These are phyloP conservation scores for Leucania comma DNA, from an alignment of 2,888 invertebrate species.

Conservation along the genomic window DNA sequence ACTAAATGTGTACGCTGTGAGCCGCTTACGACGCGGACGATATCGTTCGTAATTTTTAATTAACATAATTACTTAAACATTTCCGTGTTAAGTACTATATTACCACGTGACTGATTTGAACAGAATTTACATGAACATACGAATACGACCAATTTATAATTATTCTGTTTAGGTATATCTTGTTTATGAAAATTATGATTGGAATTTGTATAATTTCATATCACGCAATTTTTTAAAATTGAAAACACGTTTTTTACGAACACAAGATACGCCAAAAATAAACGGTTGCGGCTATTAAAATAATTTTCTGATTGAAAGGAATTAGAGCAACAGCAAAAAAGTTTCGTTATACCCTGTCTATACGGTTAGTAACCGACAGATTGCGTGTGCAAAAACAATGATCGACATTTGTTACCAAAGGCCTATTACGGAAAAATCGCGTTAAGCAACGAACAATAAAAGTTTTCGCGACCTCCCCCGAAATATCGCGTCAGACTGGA, in stretches of 20 bases:
- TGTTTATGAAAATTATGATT: constrained; percentile 30
- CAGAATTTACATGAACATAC: constrained; percentile 33
- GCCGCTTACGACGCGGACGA: constrained; percentile 26
- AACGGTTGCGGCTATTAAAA: constrained; percentile 62
- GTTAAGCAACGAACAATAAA: constrained; percentile 78
- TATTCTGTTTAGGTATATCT: constrained; percentile 29
- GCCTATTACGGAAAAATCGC: constrained; percentile 78
- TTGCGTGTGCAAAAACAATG: constrained; percentile 85
- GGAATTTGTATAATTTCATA: constrained; percentile 22
- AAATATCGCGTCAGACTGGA: constrained; percentile 68
- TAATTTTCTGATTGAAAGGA: constrained; percentile 74
- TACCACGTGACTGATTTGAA: constrained; percentile 47
- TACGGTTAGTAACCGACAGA: constrained; percentile 76
- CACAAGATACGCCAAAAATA: constrained; percentile 35
- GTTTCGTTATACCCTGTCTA: constrained; percentile 69
- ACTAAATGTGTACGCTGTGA: constrained; percentile 18
- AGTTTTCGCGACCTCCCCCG: constrained; percentile 72
- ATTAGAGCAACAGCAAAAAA: constrained; percentile 73
- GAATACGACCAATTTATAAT: constrained; percentile 9
- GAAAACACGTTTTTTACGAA: constrained; percentile 33
- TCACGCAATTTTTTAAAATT: constrained; percentile 28
- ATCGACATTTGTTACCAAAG: constrained; percentile 79
- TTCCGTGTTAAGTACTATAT: constrained; percentile 40
- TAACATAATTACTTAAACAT: constrained; percentile 48
- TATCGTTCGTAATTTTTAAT: constrained; percentile 53